Conservation (phyloP, 2,113 vertebrate species). For the Proterorhinus semilunaris region DNA sequence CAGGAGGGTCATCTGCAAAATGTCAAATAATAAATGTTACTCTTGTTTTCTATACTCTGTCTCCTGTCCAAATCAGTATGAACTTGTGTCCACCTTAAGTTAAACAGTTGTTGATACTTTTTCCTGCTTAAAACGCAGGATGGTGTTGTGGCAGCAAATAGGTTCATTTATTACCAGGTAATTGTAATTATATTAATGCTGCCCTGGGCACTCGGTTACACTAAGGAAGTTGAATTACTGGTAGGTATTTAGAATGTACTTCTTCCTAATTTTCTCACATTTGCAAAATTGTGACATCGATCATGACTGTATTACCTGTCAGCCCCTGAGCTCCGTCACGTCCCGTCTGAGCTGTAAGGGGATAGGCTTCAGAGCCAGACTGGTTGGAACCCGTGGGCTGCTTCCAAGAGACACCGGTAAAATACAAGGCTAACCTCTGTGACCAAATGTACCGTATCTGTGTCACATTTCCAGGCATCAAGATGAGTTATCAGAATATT, state of each 20-base stretch:
- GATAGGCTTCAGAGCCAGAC: constrained; percentile 35
- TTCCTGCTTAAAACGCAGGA: too few species aligned
- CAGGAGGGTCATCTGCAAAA: too few species aligned
- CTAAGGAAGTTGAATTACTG: too few species aligned
- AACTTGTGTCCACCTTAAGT: too few species aligned
- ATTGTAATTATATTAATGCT: too few species aligned
- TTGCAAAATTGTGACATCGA: constrained; percentile 25
- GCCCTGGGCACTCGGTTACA: too few species aligned
- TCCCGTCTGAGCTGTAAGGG: constrained; percentile 14
- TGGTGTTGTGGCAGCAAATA: too few species aligned
- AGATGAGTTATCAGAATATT: background rate
- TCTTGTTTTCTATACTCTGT: too few species aligned
- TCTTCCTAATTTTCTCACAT: constrained; percentile 5
- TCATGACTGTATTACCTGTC: constrained; percentile 38
- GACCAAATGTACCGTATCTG: constrained; percentile 8
- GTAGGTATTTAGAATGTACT: constrained; percentile 12
- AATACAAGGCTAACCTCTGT: constrained; percentile 1
- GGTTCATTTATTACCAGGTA: too few species aligned
- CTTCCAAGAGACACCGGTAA: constrained; percentile 14
- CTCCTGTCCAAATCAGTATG: too few species aligned
- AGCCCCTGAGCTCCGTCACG: constrained; percentile 23
- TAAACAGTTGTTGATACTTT: too few species aligned
- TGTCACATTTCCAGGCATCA: background rate
- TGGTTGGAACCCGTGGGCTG: constrained; percentile 30
- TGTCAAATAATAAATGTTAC: too few species aligned